These are phyloP conservation scores for Gallinago media DNA, from an alignment of 2,113 vertebrate species.

Conservation along the genomic window DNA sequence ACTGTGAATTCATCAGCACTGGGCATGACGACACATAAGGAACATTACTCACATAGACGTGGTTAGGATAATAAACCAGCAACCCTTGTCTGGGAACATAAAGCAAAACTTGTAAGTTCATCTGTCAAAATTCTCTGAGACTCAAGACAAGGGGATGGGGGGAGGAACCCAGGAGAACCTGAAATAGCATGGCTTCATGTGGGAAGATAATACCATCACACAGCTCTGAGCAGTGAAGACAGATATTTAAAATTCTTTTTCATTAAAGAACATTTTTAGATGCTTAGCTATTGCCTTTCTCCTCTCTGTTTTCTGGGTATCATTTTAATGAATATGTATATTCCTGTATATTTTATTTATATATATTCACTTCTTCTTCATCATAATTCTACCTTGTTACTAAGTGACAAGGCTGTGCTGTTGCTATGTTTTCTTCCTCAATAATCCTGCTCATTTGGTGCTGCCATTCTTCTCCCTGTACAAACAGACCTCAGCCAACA, in stretches of 20 bases:
- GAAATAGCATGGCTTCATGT: constrained; percentile 38
- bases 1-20: constrained; percentile 41
- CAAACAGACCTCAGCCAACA: neutral
- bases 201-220: constrained; percentile 41
- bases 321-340: constrained; percentile 51
- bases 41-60: neutral
- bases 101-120: constrained; percentile 41
- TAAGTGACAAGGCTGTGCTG: constrained; percentile 33
- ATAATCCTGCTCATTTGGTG: neutral
- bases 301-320: neutral
- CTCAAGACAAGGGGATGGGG: neutral
- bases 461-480: neutral
- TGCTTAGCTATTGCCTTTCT: neutral
- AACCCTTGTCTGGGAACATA: constrained; percentile 16
- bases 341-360: constrained; percentile 45
- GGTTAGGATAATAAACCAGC: constrained; percentile 38
- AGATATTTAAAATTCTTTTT: constrained; percentile 50
- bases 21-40: neutral
- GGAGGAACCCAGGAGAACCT: constrained; percentile 14
- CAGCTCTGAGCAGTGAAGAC: constrained; percentile 7
- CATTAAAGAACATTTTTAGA: constrained; percentile 2
- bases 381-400: constrained; percentile 36
- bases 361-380: constrained; percentile 10
- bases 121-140: constrained; percentile 57
- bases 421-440: constrained; percentile 3